A percentile compares a stretch with the other conserved stretches of the same genome.
phyloP scores from a whole-genome alignment of 2,113 vertebrate species.

The Rhynchomys soricoides region DNA sequence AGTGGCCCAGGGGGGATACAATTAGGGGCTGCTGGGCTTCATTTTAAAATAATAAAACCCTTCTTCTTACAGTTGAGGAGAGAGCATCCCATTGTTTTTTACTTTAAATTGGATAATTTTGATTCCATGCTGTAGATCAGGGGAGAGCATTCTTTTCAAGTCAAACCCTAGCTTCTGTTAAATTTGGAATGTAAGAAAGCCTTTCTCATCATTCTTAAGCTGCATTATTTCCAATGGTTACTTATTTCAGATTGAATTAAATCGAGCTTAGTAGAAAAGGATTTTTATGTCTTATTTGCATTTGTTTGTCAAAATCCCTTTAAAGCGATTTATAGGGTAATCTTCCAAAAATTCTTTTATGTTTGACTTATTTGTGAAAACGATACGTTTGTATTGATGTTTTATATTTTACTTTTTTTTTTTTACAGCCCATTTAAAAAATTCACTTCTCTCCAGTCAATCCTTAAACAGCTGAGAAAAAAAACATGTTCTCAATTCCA shows the following conservation, averaged over 20 bases:
- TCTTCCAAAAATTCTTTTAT: constrained; percentile 56
- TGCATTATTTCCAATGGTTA: constrained; percentile 39
- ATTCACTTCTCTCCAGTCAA: not conserved
- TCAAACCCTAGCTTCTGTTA: constrained; percentile 16
- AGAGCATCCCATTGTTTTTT: not conserved
- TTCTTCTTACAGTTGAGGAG: not conserved
- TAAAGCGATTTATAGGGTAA: not conserved
- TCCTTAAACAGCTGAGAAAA: not conserved
- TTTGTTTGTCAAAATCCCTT: constrained; percentile 54
- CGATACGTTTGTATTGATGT: constrained; percentile 60
- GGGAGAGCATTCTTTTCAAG: constrained; percentile 35
- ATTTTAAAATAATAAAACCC: not conserved
- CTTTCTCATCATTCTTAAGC: constrained; percentile 3
- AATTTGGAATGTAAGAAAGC: constrained; percentile 33
- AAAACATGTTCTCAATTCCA: not conserved
- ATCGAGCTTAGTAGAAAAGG: constrained; percentile 30
- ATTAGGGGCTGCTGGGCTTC: not conserved
- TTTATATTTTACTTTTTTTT: constrained; percentile 63
- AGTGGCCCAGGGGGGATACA: no score
- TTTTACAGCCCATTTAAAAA: constrained; percentile 49
- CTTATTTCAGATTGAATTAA: constrained; percentile 58
- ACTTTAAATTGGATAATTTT: constrained; percentile 17
- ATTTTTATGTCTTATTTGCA: constrained; percentile 44
- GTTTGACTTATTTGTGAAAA: constrained; percentile 44
- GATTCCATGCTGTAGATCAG: not conserved